Conservation (phyloP, 2,797 vertebrate species). For the Dallia pectoralis region DNA sequence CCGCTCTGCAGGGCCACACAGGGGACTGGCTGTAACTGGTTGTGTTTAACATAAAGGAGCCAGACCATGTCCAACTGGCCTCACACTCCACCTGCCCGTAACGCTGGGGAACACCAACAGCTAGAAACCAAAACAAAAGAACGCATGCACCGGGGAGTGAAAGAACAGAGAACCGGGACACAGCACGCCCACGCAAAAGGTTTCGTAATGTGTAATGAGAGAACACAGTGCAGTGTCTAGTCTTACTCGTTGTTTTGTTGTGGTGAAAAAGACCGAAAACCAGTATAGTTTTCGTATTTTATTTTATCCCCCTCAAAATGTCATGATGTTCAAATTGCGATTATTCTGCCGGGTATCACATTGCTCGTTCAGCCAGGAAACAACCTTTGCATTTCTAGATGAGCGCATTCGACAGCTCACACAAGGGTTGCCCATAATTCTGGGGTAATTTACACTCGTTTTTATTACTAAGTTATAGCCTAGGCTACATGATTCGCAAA, state of each 20-base stretch:
- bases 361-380: too few species aligned
- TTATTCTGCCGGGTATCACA: too few species aligned
- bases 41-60: conserved; percentile 42
- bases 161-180: neutral
- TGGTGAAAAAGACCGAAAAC: too few species aligned
- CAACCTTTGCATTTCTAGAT: too few species aligned
- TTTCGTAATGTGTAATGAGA: neutral
- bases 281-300: too few species aligned
- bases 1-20: conserved; percentile 40
- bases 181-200: neutral
- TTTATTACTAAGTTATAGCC: neutral
- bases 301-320: too few species aligned
- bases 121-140: conserved; percentile 21
- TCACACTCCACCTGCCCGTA: conserved; percentile 52
- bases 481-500: neutral
- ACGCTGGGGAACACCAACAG: conserved; percentile 32
- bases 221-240: neutral
- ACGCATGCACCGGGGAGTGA: neutral
- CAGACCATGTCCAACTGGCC: conserved; percentile 39
- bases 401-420: too few species aligned
- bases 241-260: too few species aligned
- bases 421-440: too few species aligned
- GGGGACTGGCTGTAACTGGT: conserved; percentile 31
- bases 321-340: too few species aligned
- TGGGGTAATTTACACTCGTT: neutral